These are phyloP conservation scores for Aplysia californica DNA, from an alignment of 1,140 invertebrate species.

Conservation along the genomic window DNA sequence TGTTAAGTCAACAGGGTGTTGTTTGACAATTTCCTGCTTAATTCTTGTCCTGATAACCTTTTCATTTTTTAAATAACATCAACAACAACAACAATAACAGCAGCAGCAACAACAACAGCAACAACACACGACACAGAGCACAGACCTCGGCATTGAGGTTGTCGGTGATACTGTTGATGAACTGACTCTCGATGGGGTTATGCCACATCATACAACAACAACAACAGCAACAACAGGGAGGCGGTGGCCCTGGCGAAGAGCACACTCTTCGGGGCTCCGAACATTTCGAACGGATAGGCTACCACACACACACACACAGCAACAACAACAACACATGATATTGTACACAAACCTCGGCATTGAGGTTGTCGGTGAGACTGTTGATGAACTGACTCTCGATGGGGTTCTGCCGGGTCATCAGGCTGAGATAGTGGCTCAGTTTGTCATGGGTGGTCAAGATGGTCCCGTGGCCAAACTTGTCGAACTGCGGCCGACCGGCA, in stretches of 20 bases:
- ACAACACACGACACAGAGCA: neutral
- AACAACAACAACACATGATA: too few species aligned
- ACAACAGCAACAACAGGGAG: neutral
- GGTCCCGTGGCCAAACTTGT: constrained; percentile 85
- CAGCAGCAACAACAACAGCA: too few species aligned
- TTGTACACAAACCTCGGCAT: constrained; percentile 85
- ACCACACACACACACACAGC: too few species aligned
- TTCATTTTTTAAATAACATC: too few species aligned
- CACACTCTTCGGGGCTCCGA: too few species aligned
- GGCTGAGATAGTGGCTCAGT: constrained; percentile 91
- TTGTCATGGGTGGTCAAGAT: constrained; percentile 96
- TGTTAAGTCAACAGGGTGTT: too few species aligned
- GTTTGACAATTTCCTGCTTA: too few species aligned
- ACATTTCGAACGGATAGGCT: too few species aligned
- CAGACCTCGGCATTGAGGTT: constrained; percentile 97
- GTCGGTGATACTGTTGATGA: constrained; percentile 90
- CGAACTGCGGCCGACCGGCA: constrained; percentile 88
- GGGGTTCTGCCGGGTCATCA: constrained; percentile 96
- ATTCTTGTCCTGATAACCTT: too few species aligned
- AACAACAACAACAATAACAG: too few species aligned
- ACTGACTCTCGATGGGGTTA: constrained; percentile 98
- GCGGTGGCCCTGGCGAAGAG: too few species aligned
- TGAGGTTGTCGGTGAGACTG: constrained; percentile 94
- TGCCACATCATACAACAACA: constrained; percentile 87
- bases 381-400: constrained; percentile 98